Conservation (phyloP, 2,888 invertebrate genomes). For the Leucophenga montana region DNA sequence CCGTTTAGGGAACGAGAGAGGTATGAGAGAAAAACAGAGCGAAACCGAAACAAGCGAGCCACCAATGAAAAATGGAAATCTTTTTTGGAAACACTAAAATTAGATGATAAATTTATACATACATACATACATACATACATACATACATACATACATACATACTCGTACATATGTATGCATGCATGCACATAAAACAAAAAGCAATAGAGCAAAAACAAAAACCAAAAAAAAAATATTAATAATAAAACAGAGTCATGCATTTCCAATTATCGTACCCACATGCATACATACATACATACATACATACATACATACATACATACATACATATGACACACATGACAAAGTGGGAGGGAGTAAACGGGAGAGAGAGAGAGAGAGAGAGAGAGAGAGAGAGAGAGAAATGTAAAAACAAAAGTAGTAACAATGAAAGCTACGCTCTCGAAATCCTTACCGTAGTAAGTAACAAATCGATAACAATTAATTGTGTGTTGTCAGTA, state of each 20-base stretch:
- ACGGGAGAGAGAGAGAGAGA: background rate
- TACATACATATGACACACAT: constrained; percentile 29
- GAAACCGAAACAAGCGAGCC: too few relatives aligned
- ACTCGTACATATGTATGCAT: too few relatives aligned
- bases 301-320: background rate
- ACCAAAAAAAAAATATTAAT: background rate
- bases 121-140: too few relatives aligned
- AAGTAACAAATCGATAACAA: constrained; percentile 51
- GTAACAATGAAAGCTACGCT: constrained; percentile 21
- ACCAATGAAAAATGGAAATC: too few relatives aligned
- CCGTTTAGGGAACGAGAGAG: too few relatives aligned
- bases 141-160: too few relatives aligned
- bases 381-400: background rate
- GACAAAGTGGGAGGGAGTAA: constrained; percentile 36
- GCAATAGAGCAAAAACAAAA: background rate
- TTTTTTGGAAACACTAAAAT: too few relatives aligned
- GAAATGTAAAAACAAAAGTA: background rate
- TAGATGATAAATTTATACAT: too few relatives aligned
- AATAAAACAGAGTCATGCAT: background rate
- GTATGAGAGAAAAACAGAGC: too few relatives aligned
- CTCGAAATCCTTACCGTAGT: constrained; percentile 21
- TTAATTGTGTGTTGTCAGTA: constrained; percentile 40
- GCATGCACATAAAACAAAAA: background rate
- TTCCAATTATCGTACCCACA: background rate
- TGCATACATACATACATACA: background rate